Evolutionary conservation across 1,140 invertebrate species (phyloP).

Genomic region (Maniola jurtina): DNA sequence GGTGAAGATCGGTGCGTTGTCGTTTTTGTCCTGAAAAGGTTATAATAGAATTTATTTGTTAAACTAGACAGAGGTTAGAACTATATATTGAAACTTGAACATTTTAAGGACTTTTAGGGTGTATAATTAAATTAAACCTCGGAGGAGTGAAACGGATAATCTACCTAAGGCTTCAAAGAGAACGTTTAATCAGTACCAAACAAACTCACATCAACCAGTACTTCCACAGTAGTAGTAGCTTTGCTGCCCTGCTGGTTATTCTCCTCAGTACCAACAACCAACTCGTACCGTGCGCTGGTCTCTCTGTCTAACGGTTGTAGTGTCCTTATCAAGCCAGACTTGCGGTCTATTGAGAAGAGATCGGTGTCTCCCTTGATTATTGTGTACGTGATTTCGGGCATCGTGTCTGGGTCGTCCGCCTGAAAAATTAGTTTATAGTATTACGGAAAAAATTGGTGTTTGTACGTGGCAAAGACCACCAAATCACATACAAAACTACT

Average conservation of each 20-base stretch:
- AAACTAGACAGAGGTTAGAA: too few relatives aligned
- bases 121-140: too few relatives aligned
- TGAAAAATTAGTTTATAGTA: constrained; percentile 29
- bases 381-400: constrained; percentile 90
- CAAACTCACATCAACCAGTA: constrained; percentile 86
- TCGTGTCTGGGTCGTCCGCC: constrained; percentile 87
- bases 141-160: too few relatives aligned
- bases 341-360: constrained; percentile 89
- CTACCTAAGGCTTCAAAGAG: too few relatives aligned
- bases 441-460: not conserved
- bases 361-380: constrained; percentile 89
- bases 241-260: constrained; percentile 85
- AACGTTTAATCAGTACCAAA: not conserved
- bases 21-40: constrained; percentile 85
- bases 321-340: constrained; percentile 88
- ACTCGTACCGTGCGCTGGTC: constrained; percentile 83
- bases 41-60: not conserved
- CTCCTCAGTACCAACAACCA: constrained; percentile 90
- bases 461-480: too few relatives aligned
- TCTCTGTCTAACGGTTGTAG: constrained; percentile 89
- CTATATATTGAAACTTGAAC: too few relatives aligned
- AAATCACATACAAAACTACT: too few relatives aligned
- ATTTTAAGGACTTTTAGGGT: too few relatives aligned
- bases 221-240: constrained; percentile 86
- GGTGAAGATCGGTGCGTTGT: constrained; percentile 92